Conservation (phyloP, 2,113 vertebrate genomes). For the Antennarius striatus region DNA sequence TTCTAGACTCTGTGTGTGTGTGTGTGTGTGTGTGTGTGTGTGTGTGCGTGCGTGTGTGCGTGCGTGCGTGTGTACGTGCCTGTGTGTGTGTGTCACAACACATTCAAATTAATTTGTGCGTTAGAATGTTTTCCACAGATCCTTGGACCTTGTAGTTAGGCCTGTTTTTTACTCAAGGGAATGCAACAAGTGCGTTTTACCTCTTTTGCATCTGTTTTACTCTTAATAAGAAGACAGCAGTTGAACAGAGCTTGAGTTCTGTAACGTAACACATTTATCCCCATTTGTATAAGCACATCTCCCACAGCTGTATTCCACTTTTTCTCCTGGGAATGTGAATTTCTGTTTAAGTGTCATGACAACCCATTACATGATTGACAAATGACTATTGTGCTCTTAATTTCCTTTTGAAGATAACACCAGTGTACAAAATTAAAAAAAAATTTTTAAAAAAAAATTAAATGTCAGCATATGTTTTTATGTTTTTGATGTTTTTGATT, state of each 20-base stretch:
- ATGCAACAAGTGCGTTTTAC: neutral
- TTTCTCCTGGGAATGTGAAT: slow-evolving; percentile 1
- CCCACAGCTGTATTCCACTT: neutral
- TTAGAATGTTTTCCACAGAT: no score
- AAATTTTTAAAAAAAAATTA: no score
- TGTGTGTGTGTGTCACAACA: no score
- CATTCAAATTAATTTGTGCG: no score
- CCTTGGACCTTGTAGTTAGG: slow-evolving; percentile 1
- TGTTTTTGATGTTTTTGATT: neutral
- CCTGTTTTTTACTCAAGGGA: slow-evolving; percentile 23
- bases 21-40: no score
- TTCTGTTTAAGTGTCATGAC: neutral
- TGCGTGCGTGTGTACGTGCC: no score
- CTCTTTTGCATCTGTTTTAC: neutral
- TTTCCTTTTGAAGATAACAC: no score
- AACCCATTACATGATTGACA: no score
- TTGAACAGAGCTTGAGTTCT: slow-evolving; percentile 2
- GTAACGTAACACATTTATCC: slow-evolving; percentile 5
- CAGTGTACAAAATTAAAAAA: neutral
- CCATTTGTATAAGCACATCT: slow-evolving; percentile 7
- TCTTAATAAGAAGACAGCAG: slow-evolving; percentile 32
- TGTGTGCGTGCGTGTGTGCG: no score
- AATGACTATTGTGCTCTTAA: no score
- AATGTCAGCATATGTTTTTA: slow-evolving; percentile 3
- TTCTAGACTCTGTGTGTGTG: no score